Base-by-base conservation (phyloP, 2,113 vertebrate genomes). In the Meleagris gallopavo region DNA sequence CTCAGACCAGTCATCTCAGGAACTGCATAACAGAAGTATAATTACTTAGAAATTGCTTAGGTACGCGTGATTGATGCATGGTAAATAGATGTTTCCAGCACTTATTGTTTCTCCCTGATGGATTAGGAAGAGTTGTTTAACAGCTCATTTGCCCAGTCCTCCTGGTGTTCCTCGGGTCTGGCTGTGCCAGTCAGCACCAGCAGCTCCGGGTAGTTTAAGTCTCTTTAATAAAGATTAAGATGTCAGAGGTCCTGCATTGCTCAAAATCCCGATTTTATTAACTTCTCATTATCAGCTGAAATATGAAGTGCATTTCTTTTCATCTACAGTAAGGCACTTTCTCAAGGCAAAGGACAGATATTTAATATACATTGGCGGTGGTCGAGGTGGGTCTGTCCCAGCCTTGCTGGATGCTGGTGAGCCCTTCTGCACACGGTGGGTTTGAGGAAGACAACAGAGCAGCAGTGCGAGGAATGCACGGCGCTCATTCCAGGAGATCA, bases 141-240 rank as follows among this genome's bases (percentile, higher is more conserved):
- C 98, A 97, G 96, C 98, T 98, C 98, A 98, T 98, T 98, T 98
- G 98, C 98, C 98, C 97, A 97, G 98, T 97, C 97, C 88, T 91
- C 92, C 95, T 55, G 86, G 90, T 96, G 95, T 96, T 95, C 93
- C 93, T 64, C 45, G 95, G 79, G 60, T 94, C 98, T 96, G 96
- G 97, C 98, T 98, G 98, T 98, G 98, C 98, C 97, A 98, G 98
- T 98, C 98, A 95, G 98, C 97, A 97, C 98, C 95, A 98, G 97
- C 97, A 96, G 97, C 91, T 97, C 98, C 96, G 98, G 96, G 98
- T 97, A 97, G 98, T 98, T 98, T 98, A 99, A 98, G 98, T 98
- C 99, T 98, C 98, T 98, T 98, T 99, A 99, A 99, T 99, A 98
- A 99, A 99, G 99, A 99, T 99, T 99, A 99, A 99, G 98, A 98